Evolutionary conservation across 2,113 vertebrate species (phyloP).

Genomic region (Chinchilla lanigera): DNA sequence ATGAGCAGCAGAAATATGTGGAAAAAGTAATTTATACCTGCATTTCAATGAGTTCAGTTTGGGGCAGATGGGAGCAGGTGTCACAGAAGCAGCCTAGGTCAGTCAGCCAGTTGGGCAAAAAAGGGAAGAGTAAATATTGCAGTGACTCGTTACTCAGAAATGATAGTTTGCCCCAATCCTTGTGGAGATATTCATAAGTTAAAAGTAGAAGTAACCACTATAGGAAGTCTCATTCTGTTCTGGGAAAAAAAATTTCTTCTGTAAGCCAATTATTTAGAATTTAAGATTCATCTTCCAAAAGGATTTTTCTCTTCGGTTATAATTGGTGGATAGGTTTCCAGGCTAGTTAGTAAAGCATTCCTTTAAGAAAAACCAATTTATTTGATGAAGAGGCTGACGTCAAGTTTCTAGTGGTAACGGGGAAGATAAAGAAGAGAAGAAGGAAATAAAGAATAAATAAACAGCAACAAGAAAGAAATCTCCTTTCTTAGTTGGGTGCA

Average conservation of each 20-base stretch:
- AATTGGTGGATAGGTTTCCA: background rate
- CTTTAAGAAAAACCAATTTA: background rate
- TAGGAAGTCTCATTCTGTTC: background rate
- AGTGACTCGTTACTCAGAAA: slow-evolving; percentile 19
- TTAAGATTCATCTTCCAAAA: background rate
- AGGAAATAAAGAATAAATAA: background rate
- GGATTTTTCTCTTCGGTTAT: background rate
- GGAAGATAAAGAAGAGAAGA: background rate
- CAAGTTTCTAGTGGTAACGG: background rate
- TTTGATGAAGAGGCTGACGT: background rate
- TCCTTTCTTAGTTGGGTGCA: background rate
- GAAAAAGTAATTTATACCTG: slow-evolving; percentile 76
- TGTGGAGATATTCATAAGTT: slow-evolving; percentile 20
- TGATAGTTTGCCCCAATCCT: background rate
- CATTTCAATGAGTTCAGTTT: slow-evolving; percentile 66
- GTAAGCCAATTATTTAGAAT: background rate
- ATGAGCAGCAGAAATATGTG: slow-evolving; percentile 71
- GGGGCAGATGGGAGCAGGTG: slow-evolving; percentile 65
- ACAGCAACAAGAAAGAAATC: background rate
- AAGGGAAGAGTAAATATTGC: slow-evolving; percentile 8
- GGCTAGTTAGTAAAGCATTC: background rate
- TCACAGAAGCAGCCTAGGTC: slow-evolving; percentile 53
- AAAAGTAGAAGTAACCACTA: background rate
- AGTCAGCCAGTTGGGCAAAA: background rate
- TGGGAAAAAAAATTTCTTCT: background rate